Percentiles rank a stretch among this genome's conserved stretches.
phyloP scores from a whole-genome alignment of 2,113 vertebrate genomes.

The Elgaria multicarinata region DNA sequence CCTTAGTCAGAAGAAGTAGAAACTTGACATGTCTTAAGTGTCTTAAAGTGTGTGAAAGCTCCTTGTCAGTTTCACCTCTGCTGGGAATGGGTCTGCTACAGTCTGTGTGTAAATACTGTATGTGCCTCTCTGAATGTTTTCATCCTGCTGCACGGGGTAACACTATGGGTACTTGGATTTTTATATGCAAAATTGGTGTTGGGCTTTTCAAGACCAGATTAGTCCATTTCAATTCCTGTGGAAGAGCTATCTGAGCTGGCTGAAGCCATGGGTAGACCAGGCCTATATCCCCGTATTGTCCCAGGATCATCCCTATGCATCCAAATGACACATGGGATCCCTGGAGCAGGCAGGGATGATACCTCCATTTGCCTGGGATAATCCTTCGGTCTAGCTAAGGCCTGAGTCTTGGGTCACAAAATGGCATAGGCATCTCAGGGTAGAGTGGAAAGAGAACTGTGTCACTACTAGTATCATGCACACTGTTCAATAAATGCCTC shows the following conservation, averaged over 20 bases:
- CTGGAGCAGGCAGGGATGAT: too few relatives aligned
- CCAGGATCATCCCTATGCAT: too few relatives aligned
- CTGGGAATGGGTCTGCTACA: neutral
- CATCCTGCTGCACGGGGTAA: neutral
- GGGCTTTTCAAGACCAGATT: neutral
- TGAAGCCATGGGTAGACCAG: too few relatives aligned
- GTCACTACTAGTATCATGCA: neutral
- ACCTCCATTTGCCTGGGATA: too few relatives aligned
- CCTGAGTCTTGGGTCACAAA: neutral
- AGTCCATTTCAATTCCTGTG: neutral
- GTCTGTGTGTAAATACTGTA: neutral
- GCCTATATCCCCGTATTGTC: too few relatives aligned
- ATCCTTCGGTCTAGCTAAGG: too few relatives aligned
- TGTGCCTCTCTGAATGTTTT: neutral
- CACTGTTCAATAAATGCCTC: neutral
- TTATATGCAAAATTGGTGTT: neutral
- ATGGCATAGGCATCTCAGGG: neutral
- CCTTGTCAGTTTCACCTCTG: neutral
- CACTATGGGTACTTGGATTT: neutral
- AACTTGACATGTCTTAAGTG: neutral
- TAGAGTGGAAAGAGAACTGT: neutral
- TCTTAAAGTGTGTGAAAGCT: too few relatives aligned
- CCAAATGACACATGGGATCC: too few relatives aligned
- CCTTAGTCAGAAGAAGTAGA: too few relatives aligned
- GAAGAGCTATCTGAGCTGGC: neutral